Evolutionary conservation across 30 jellyfish, hydroid and myxozoan genomes (phyloP), one percentile per base, ranked within the genome.

Genomic region (Clytia hemisphaerica): DNA sequence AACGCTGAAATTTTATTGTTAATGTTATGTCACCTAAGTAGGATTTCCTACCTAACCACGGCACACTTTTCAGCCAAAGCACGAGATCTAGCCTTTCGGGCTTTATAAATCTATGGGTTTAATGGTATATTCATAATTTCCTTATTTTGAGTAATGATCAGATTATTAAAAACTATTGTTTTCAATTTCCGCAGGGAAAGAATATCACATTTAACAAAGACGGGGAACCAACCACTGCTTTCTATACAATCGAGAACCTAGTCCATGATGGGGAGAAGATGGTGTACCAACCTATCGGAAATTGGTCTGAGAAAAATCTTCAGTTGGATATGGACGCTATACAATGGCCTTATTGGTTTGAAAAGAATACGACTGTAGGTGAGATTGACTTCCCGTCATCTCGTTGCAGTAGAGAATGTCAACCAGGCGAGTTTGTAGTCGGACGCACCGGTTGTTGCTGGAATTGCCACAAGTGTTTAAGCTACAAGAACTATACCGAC

Each of bases 371-470:
- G n/a, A n/a, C n/a, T n/a, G n/a, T n/a, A n/a, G n/a, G n/a, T n/a
- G n/a, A n/a, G n/a, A n/a, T n/a, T n/a, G n/a, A n/a, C n/a, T n/a
- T n/a, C n/a, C n/a, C n/a, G n/a, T 63, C 27, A 2, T 83, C 95
- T 36, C 79, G 53, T 50, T 83, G 95, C 53, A 73, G 92, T 45
- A 33, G 49, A 29, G 85, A 83, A 31, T 83, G 95, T 40, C n/a
- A 19, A 31, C 95, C 95, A 1, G 95, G 95, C 4, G 76, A 83
- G 38, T 73, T 61, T 49, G 92, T 83, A 2, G 65, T 60, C 58
- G 95, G 84, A 15, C 38, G 40, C 30, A 75, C 84, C 25, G 95
- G 68, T 35, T 83, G 95, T 60, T 83, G 95, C 61, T 83, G 88
- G 85, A 70, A 80, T 35, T 83, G 95, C 58, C 84, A 73, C 33